Evolutionary conservation across 2,113 vertebrate genomes (phyloP).

Genomic region (Hydrolagus affinis): DNA sequence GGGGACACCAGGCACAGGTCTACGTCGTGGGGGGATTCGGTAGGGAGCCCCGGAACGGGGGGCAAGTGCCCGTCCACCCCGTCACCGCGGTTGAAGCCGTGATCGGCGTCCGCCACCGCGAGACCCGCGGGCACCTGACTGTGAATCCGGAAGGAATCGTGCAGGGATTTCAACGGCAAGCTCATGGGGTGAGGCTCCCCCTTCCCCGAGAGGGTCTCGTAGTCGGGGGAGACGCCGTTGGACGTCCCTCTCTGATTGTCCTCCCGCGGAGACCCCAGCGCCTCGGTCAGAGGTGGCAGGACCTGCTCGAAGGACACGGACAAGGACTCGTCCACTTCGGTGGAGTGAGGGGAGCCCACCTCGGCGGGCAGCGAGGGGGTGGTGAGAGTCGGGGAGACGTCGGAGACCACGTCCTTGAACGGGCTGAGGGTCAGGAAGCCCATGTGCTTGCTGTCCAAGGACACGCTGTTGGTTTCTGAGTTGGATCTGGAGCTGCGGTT

Average conservation of each 20-base stretch:
- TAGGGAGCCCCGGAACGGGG: constrained; percentile 41
- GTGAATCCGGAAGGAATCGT: constrained; percentile 39
- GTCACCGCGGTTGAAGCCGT: no score
- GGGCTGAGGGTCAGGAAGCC: constrained; percentile 69
- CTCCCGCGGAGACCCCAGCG: constrained; percentile 44
- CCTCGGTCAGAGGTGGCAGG: constrained; percentile 53
- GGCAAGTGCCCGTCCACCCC: constrained; percentile 40
- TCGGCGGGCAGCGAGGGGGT: constrained; percentile 75
- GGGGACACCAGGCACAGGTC: constrained; percentile 87
- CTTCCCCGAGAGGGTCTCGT: constrained; percentile 33
- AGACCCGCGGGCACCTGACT: not conserved
- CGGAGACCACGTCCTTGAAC: constrained; percentile 56
- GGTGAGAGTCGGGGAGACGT: constrained; percentile 66
- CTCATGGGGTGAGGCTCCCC: constrained; percentile 42
- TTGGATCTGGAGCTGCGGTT: constrained; percentile 34
- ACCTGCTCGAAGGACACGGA: constrained; percentile 81
- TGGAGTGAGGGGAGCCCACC: constrained; percentile 75
- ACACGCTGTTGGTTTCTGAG: constrained; percentile 47
- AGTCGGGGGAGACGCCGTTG: constrained; percentile 46
- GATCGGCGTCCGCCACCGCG: constrained; percentile 37
- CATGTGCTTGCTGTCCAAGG: constrained; percentile 53
- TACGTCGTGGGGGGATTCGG: constrained; percentile 71
- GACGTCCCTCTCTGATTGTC: constrained; percentile 41
- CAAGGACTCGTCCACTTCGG: constrained; percentile 76
- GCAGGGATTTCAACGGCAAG: constrained; percentile 59